phyloP scores from a whole-genome alignment of 2,113 vertebrate species.

The Argyrosomus japonicus region DNA sequence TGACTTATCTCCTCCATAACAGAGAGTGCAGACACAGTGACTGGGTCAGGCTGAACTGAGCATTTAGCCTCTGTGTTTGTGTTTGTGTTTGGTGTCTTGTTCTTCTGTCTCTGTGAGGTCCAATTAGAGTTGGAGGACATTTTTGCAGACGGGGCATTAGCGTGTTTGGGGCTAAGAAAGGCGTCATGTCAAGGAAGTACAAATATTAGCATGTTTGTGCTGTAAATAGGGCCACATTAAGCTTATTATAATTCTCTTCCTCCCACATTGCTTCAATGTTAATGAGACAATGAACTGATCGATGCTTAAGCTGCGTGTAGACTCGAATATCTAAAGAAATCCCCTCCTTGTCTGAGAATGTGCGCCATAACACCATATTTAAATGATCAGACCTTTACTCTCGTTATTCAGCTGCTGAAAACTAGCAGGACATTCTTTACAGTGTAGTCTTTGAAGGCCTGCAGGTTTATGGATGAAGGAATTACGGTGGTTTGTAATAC shows the following conservation, averaged over 20 bases:
- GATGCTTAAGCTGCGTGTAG: background rate
- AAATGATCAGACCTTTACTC: background rate
- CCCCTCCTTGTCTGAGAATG: too few species aligned
- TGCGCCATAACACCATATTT: too few species aligned
- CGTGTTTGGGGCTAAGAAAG: background rate
- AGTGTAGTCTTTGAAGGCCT: background rate
- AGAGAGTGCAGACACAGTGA: slow-evolving; percentile 36
- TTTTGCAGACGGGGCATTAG: background rate
- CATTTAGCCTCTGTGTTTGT: background rate
- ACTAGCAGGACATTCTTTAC: background rate
- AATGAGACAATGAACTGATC: background rate
- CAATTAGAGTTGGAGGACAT: background rate
- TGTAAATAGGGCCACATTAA: background rate
- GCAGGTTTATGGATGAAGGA: background rate
- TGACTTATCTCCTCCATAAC: slow-evolving; percentile 12
- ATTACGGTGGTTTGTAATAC: background rate
- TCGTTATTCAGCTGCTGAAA: background rate
- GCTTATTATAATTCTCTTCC: background rate
- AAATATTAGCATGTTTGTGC: background rate
- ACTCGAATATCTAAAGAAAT: background rate
- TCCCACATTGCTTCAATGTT: too few species aligned
- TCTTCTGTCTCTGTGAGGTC: background rate
- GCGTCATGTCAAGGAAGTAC: background rate
- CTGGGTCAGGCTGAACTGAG: slow-evolving; percentile 30
- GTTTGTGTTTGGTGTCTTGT: background rate